phyloP scores from a whole-genome alignment of 2,888 invertebrate species.

The Poecilus cupreus region DNA sequence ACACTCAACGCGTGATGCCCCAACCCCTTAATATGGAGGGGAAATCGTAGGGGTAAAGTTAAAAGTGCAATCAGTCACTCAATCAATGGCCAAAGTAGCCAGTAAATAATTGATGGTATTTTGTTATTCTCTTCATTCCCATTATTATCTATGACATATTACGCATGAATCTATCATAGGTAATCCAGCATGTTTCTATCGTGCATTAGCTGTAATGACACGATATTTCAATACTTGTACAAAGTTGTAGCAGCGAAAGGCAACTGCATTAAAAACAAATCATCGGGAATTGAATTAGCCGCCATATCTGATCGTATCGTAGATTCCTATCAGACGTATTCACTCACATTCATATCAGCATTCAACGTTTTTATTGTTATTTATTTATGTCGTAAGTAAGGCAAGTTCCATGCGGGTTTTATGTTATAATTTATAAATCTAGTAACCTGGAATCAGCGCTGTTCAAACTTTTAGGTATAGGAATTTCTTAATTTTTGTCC shows the following conservation, averaged over 20 bases:
- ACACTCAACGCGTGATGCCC: too few relatives aligned
- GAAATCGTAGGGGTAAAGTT: too few relatives aligned
- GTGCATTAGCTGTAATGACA: slow-evolving; percentile 40
- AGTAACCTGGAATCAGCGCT: background rate
- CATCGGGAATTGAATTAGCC: slow-evolving; percentile 47
- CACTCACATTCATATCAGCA: background rate
- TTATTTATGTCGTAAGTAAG: slow-evolving; percentile 29
- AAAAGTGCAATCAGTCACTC: too few relatives aligned
- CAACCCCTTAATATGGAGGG: too few relatives aligned
- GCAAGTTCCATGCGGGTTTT: background rate
- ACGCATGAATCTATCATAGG: background rate
- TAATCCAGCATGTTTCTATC: background rate
- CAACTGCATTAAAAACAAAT: slow-evolving; percentile 51
- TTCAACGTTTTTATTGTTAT: slow-evolving; percentile 13
- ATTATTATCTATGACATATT: background rate
- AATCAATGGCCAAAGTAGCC: too few relatives aligned
- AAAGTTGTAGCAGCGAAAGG: background rate
- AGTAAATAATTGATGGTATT: background rate
- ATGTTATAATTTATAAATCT: background rate
- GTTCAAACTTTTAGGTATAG: slow-evolving; percentile 18
- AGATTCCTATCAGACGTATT: slow-evolving; percentile 16
- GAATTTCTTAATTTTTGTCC: too few relatives aligned
- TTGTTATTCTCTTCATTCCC: background rate
- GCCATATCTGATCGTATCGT: slow-evolving; percentile 22
- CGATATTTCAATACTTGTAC: slow-evolving; percentile 39